Evolutionary conservation across 2,888 invertebrate species (phyloP), one percentile per base, ranked within the genome.

Genomic region (Tenthredo scrophulariae): DNA sequence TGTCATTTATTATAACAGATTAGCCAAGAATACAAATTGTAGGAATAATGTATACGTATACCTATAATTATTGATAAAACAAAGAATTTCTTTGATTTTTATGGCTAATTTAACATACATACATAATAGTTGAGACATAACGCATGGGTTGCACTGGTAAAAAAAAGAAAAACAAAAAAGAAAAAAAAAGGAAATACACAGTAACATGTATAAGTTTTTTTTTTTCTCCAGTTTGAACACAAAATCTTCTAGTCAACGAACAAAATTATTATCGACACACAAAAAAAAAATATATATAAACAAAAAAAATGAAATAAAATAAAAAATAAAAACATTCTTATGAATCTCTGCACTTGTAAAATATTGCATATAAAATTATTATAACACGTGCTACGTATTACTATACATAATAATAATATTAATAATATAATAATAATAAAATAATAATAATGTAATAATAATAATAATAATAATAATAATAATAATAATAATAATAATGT

Each of bases 301-400:
- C 0, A 37, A 37, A 37, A 37, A 37, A 37, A 37, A 7, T 33
- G 37, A 70, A 40, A 75, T 40, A 84, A 22, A 65, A 37, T 37
- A 37, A 37, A 37, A 37, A 67, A 4, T 75, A 40, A 43, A 29
- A 79, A 62, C 62, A 80, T 80, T 80, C 40, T 62, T 62, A 87
- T 84, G 85, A 86, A 85, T 86, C 86, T 86, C 74, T 84, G 84
- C 86, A 86, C 86, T 86, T 87, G 86, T 86, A 87, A 86, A 79
- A 86, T 86, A 86, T 86, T 86, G 86, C 87, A 85, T 85, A 79
- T 84, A 84, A 29, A 72, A 65, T 83, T 83, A 83, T 29, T 67
- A 62, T 80, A 83, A 65, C 67, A 83, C 67, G 70, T 83, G 70
- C 70, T 83, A 70, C 83, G 62, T 70, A 83, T 83, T 83, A 67